Base-by-base conservation (phyloP, 2,888 invertebrate species). In the Danaus chrysippus region DNA sequence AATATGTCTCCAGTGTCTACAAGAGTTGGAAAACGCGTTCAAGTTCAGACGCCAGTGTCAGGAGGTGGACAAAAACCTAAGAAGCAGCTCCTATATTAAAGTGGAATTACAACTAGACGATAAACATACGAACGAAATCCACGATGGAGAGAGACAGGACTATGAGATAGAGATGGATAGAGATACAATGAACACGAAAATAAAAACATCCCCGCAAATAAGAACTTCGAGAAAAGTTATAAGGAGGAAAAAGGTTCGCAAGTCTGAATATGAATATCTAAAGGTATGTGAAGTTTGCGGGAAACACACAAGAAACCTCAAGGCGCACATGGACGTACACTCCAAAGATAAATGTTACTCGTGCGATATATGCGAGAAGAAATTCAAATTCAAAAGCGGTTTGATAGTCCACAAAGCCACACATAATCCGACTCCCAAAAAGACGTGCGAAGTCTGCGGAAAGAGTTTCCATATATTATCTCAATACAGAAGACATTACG, bases 381-480 rank as follows among this genome's bases (percentile, higher is more conserved):
- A 81, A 60, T 92, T 92, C 59, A 91, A 91, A 66, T 90, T 89
- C 65, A 91, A 87, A 70, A 89, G 89, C 69, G 89, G 91, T 3
- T 70, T 92, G 63, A 75, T 86, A 6, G 81, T 90, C 58, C 92
- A 92, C 71, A 83, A 82, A 69, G 84, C 88, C 1, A 75, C 84
- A 0, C 92, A 92, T 72, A 78, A 89, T 19, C 82, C 88, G 9
- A 89, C 85, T 59, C 91, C 91, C 58, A 81, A 82, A 70, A 91
- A 91, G 68, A 90, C 87, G 0, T 93, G 93, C 67, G 91, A 92
- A 58, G 83, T 89, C 10, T 89, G 93, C 73, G 92, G 91, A 1
- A 92, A 91, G 68, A 86, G 88, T 0, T 92, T 92, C 71, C 90
- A 90, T 65, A 83, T 91, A 13, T 71, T 91, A 55, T 87, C 91